phyloP scores from a whole-genome alignment of 1,140 invertebrate species.

The Zaprionus davidi region DNA sequence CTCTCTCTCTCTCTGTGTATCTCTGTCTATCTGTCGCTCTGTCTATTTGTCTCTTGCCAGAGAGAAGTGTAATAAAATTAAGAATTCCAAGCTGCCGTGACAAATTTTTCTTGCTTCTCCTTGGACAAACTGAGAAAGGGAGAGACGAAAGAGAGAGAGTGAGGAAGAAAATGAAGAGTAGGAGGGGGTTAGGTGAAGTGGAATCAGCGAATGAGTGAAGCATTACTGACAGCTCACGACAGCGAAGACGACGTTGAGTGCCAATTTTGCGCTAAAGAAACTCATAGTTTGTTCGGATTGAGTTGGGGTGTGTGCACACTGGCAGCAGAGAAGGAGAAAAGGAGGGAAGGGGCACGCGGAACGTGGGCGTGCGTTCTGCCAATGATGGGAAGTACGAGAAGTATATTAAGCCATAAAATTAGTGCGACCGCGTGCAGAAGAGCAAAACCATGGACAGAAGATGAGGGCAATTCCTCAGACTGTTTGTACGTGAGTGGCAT shows the following conservation, averaged over 20 bases:
- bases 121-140: constrained; percentile 28
- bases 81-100: constrained; percentile 83
- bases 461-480: constrained; percentile 19
- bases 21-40: constrained; percentile 22
- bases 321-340: not conserved
- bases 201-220: constrained; percentile 70
- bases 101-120: constrained; percentile 61
- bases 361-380: constrained; percentile 2
- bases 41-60: constrained; percentile 63
- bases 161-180: not conserved
- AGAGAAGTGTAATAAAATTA: constrained; percentile 83
- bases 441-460: not conserved
- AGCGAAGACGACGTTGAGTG: constrained; percentile 70
- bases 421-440: constrained; percentile 61
- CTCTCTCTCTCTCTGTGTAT: not conserved
- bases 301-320: not conserved
- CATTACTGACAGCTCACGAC: constrained; percentile 66
- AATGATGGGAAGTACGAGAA: constrained; percentile 30
- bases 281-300: constrained; percentile 44
- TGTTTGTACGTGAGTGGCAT: constrained; percentile 65
- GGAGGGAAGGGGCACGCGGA: not conserved
- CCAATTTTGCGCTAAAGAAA: constrained; percentile 72
- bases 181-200: not conserved
- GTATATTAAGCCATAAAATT: constrained; percentile 84
- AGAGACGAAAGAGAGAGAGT: not conserved